Percentiles rank a stretch among this genome's conserved stretches.
Evolutionary conservation across 2,797 vertebrate species (phyloP).

Genomic region (Orestias chungarensis): DNA sequence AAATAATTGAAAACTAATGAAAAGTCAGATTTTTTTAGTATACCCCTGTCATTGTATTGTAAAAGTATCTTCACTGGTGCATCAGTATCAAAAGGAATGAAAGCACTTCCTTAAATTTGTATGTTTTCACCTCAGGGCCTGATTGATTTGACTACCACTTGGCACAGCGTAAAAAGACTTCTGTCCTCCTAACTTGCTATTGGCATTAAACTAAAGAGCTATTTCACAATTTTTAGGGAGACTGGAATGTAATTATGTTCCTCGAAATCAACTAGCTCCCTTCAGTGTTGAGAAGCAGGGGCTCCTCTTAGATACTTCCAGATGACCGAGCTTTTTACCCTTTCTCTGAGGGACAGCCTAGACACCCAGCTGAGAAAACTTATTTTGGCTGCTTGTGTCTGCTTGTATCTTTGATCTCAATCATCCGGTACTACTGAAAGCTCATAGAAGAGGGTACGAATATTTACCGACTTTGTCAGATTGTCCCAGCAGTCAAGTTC

Average conservation of each 20-base stretch:
- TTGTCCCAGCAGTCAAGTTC: too few species aligned
- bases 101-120: background rate
- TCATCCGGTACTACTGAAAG: too few species aligned
- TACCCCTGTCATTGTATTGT: background rate
- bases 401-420: too few species aligned
- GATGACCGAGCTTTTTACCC: too few species aligned
- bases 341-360: too few species aligned
- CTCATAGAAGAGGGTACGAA: too few species aligned
- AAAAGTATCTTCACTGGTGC: background rate
- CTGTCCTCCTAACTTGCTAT: background rate
- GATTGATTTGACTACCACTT: background rate
- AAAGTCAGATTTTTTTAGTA: background rate
- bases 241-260: background rate
- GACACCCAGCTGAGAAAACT: too few species aligned
- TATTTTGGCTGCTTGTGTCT: too few species aligned
- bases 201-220: background rate
- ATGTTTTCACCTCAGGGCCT: background rate
- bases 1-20: background rate
- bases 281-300: too few species aligned
- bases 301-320: too few species aligned
- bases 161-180: background rate
- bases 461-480: too few species aligned
- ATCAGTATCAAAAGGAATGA: conserved; percentile 1
- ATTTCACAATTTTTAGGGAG: background rate
- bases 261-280: too few species aligned